These are phyloP conservation scores for Lota lota DNA, from an alignment of 2,113 vertebrate genomes.

Conservation along the genomic window DNA sequence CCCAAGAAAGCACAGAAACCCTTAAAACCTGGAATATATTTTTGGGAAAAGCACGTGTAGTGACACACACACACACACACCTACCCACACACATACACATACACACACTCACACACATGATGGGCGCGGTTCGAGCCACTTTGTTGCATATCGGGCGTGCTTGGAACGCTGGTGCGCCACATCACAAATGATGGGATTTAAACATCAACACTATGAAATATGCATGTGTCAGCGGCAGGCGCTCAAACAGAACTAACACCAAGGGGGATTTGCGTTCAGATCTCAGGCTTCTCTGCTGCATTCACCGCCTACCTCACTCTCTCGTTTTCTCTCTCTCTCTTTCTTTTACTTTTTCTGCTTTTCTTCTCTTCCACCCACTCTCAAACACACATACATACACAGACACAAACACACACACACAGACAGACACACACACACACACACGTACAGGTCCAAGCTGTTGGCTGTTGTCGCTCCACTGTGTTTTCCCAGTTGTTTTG, in stretches of 20 bases:
- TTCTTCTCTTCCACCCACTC: conserved; percentile 29
- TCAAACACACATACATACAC: conserved; percentile 12
- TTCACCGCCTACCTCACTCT: conserved; percentile 32
- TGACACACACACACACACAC: background rate
- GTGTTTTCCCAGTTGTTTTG: conserved; percentile 15
- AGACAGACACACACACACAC: too few species aligned
- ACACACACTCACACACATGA: conserved; percentile 3
- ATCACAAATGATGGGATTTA: conserved; percentile 71
- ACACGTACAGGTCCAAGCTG: too few species aligned
- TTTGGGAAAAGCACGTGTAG: background rate
- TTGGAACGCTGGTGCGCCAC: conserved; percentile 36
- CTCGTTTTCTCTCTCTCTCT: conserved; percentile 7
- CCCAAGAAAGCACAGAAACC: background rate
- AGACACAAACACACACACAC: background rate
- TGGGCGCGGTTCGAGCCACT: background rate
- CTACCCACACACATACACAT: background rate
- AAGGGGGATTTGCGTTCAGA: conserved; percentile 68
- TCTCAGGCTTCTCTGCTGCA: conserved; percentile 59
- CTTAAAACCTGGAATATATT: background rate
- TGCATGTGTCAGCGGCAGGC: conserved; percentile 66
- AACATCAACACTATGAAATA: conserved; percentile 73
- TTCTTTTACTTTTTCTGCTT: too few species aligned
- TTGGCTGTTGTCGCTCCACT: too few species aligned
- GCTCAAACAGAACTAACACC: conserved; percentile 67
- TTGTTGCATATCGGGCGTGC: background rate